Evolutionary conservation across 2,113 vertebrate genomes (phyloP), one percentile per base, ranked within the genome.

Genomic region (Bostrychus sinensis): DNA sequence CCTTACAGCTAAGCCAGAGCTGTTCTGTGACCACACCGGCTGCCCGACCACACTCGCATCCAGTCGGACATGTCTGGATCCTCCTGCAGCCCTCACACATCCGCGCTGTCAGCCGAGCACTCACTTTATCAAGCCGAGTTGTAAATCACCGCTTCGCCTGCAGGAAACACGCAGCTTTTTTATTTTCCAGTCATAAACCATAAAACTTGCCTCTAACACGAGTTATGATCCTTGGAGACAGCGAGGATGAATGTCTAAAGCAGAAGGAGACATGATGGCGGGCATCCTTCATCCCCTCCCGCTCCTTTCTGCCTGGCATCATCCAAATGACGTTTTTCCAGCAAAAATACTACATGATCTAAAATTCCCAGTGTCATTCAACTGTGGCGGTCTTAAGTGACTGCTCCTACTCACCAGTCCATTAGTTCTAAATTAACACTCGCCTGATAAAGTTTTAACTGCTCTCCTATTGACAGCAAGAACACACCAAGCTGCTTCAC

Each of bases 121-220:
- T 85, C 82, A 66, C 82, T 91, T 89, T 88, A 90, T 90, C 87
- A 89, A 75, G 73, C 77, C 45, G 39, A 66, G 75, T 64, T 84
- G 82, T 91, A 91, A 91, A 91, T 91, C 88, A 86, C 75, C 32
- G 62, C 80, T 77, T 74, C 28, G 86, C 73, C 82, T 80, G 82
- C 81, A 88, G 86, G 86, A 91, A 91, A 87, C 83, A 53, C 66
- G 56, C 70, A 69, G 86, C 80, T 75, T 90, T 46, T 91, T 89
- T 88, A 90, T 89, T 91, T 91, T 91, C 88, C 86, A 91, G 86
- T 83, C 88, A 83, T 88, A 89, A 89, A 90, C 77, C 88, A 86
- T 91, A 88, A 87, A 91, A 91, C 83, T 78, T 79, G 89, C 88
- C 80, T 88, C 86, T 83, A 87, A 89, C 88, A 86, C 63, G 70